A percentile compares a stretch with the other conserved stretches of the same genome.
These are phyloP conservation scores for Sinosuthora webbiana DNA, from an alignment of 2,113 vertebrate genomes.

Conservation along the genomic window DNA sequence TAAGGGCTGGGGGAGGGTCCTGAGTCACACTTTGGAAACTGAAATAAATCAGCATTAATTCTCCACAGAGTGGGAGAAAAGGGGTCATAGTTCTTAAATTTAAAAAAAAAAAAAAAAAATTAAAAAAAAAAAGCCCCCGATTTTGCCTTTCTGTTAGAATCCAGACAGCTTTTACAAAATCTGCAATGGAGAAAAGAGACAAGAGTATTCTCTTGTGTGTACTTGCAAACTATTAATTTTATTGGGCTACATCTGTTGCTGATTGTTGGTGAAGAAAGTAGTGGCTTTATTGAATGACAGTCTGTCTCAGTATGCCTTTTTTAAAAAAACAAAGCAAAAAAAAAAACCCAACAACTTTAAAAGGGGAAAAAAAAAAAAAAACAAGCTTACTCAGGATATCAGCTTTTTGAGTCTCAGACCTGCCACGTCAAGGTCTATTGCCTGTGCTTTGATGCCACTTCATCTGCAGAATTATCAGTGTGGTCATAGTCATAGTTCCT, in stretches of 20 bases:
- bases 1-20: background rate
- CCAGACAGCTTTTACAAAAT: conserved; percentile 58
- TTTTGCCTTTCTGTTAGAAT: conserved; percentile 52
- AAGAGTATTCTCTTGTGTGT: conserved; percentile 59
- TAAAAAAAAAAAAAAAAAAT: background rate
- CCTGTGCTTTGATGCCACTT: background rate
- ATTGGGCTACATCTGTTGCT: conserved; percentile 68
- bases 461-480: background rate
- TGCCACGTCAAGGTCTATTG: background rate
- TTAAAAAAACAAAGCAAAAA: background rate
- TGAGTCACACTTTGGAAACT: background rate
- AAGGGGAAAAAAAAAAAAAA: background rate
- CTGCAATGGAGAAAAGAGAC: conserved; percentile 54
- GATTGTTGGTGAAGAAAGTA: conserved; percentile 62
- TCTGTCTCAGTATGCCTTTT: conserved; percentile 33
- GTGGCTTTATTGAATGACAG: conserved; percentile 43
- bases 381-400: background rate
- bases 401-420: background rate
- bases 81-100: background rate
- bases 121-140: background rate
- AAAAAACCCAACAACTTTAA: background rate
- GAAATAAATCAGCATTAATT: background rate
- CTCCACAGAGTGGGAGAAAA: background rate
- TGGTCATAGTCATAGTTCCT: background rate
- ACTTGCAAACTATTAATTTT: conserved; percentile 68